Conservation (phyloP, 1,140 invertebrate genomes). For the Microvelia longipes region DNA sequence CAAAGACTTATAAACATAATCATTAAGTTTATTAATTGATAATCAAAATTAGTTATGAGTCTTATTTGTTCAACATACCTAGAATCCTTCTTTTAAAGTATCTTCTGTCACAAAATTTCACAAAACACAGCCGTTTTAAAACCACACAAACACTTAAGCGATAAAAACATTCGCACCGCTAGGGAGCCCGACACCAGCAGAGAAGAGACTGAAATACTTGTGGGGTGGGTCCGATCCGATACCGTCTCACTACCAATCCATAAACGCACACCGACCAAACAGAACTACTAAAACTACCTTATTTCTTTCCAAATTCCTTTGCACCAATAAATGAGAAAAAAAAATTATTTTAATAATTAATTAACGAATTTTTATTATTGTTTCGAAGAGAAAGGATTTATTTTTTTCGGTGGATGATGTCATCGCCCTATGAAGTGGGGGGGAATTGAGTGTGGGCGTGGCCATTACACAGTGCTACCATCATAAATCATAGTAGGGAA, state of each 20-base stretch:
- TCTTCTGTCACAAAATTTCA: not conserved
- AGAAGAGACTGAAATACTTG: not conserved
- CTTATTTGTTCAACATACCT: too few species aligned
- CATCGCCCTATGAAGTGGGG: not conserved
- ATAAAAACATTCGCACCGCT: not conserved
- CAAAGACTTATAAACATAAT: too few species aligned
- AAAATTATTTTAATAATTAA: too few species aligned
- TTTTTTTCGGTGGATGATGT: not conserved
- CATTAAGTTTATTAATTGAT: too few species aligned
- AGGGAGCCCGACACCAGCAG: constrained; percentile 1
- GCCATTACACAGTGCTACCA: not conserved
- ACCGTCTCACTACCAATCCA: not conserved
- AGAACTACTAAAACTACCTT: too few species aligned
- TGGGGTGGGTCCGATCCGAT: not conserved
- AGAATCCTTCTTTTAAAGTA: not conserved
- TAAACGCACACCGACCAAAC: not conserved
- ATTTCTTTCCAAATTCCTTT: too few species aligned
- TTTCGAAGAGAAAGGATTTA: not conserved
- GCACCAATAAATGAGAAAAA: too few species aligned
- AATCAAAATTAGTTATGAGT: too few species aligned
- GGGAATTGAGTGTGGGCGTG: not conserved
- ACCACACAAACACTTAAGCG: not conserved
- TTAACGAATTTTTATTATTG: too few species aligned
- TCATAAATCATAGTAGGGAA: not conserved
- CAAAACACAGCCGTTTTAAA: not conserved